Evolutionary conservation across 2,113 vertebrate species (phyloP).

Genomic region (Ameiurus melas): DNA sequence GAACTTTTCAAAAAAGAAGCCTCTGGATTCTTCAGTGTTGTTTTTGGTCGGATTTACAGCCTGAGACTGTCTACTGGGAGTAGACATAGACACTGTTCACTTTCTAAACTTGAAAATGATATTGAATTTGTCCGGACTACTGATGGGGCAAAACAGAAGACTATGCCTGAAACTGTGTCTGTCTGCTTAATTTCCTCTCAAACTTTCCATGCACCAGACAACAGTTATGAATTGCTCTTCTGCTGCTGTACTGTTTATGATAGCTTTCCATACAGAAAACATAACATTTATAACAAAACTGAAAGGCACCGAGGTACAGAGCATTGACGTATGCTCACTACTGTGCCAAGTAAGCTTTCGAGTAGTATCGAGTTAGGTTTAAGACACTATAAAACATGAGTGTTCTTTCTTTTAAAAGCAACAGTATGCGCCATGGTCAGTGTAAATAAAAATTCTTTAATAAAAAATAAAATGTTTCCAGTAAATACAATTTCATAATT

Average conservation of each 20-base stretch:
- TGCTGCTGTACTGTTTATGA: constrained; percentile 5
- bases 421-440: neutral
- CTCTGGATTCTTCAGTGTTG: constrained; percentile 41
- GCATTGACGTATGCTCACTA: neutral
- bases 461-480: neutral
- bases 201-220: constrained; percentile 45
- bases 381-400: neutral
- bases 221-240: constrained; percentile 33
- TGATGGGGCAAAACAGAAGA: constrained; percentile 44
- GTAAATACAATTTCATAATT: neutral
- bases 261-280: neutral
- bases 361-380: neutral
- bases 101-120: constrained; percentile 51
- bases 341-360: neutral
- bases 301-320: neutral
- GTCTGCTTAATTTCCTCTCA: constrained; percentile 42
- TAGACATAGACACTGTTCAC: constrained; percentile 42
- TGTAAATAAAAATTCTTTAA: neutral
- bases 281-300: neutral
- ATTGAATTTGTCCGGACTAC: constrained; percentile 44
- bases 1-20: constrained; percentile 19
- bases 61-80: constrained; percentile 45
- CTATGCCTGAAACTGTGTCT: constrained; percentile 19
- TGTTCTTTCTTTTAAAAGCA: neutral
- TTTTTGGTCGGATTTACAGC: constrained; percentile 44